Evolutionary conservation across 2,888 invertebrate species (phyloP).

Genomic region (Drosophila differens): DNA sequence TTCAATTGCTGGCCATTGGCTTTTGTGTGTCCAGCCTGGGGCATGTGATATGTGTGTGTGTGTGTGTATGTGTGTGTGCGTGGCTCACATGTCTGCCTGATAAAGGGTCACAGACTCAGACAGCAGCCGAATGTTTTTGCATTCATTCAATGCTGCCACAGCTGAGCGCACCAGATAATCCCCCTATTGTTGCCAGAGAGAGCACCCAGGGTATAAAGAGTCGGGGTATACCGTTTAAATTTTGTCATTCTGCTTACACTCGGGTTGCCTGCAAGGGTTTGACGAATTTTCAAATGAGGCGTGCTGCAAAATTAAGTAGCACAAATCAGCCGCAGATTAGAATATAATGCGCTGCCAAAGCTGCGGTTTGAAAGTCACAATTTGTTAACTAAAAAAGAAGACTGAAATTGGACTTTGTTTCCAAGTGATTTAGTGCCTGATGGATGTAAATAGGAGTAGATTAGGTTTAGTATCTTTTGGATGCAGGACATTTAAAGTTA

Average conservation of each 20-base stretch:
- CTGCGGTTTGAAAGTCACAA: neutral
- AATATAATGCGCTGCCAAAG: constrained; percentile 4
- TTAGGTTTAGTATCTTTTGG: neutral
- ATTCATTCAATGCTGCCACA: constrained; percentile 29
- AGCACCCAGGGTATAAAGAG: neutral
- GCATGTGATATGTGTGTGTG: constrained; percentile 36
- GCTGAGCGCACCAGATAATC: constrained; percentile 44
- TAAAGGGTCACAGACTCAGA: constrained; percentile 50
- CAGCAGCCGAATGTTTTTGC: constrained; percentile 5
- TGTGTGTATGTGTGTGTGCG: constrained; percentile 11
- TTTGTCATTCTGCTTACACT: constrained; percentile 26
- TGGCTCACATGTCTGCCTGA: constrained; percentile 47
- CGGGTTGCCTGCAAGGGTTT: constrained; percentile 22
- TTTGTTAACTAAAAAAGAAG: neutral
- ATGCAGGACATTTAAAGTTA: neutral
- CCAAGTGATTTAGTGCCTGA: neutral
- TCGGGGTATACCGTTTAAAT: constrained; percentile 23
- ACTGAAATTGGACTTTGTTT: neutral
- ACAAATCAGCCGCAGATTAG: constrained; percentile 5
- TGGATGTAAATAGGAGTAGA: neutral
- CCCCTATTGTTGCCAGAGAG: constrained; percentile 35
- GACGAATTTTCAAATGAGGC: constrained; percentile 20
- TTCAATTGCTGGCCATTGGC: constrained; percentile 24
- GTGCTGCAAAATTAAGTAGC: neutral
- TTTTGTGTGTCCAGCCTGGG: constrained; percentile 38